These are phyloP conservation scores for Garrulus glandarius DNA, from an alignment of 2,797 vertebrate genomes.

Conservation along the genomic window DNA sequence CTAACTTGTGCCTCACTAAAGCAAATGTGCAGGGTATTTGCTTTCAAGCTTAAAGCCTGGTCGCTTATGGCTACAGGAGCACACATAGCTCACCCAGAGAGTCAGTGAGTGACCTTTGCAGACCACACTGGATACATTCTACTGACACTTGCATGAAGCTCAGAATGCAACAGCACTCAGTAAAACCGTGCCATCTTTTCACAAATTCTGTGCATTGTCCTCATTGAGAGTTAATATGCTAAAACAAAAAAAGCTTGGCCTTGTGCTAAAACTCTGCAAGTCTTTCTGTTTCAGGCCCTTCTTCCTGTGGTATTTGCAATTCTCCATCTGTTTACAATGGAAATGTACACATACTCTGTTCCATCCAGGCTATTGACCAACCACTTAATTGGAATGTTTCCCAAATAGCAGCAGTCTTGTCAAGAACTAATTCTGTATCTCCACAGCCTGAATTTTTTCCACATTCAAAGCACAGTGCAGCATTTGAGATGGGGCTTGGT, in stretches of 20 bases:
- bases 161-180: background rate
- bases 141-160: background rate
- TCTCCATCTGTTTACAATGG: slow-evolving; percentile 19
- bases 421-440: background rate
- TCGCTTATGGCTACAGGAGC: background rate
- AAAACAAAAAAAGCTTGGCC: background rate
- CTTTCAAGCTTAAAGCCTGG: background rate
- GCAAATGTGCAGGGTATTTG: background rate
- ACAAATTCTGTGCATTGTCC: background rate
- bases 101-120: background rate
- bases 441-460: background rate
- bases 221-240: background rate
- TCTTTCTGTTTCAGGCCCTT: background rate
- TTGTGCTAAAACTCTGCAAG: background rate
- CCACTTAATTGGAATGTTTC: background rate
- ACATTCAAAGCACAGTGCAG: background rate
- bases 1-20: background rate
- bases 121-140: background rate
- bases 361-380: background rate
- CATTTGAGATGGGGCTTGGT: background rate
- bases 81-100: background rate
- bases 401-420: background rate
- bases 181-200: background rate
- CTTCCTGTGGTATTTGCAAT: slow-evolving; percentile 8
- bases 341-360: background rate